Conservation (phyloP, 2,113 vertebrate genomes). For the Pomatostomus ruficeps region DNA sequence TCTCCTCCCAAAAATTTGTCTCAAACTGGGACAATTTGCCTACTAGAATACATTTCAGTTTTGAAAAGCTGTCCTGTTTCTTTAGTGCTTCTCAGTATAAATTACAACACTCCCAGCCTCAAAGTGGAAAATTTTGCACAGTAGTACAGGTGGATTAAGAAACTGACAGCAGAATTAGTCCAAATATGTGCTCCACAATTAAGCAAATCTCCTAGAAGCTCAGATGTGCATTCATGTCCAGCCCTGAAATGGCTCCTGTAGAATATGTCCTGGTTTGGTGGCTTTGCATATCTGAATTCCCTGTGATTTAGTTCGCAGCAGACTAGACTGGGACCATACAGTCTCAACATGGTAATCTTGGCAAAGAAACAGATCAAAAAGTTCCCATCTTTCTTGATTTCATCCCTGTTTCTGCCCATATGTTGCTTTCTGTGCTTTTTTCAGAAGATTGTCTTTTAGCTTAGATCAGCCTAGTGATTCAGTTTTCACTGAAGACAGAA, state of each 20-base stretch:
- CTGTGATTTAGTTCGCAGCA: neutral
- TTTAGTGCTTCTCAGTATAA: neutral
- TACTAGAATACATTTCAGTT: neutral
- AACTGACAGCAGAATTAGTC: neutral
- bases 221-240: neutral
- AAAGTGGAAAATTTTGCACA: neutral
- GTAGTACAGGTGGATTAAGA: neutral
- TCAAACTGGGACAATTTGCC: too few relatives aligned
- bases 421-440: neutral
- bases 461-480: neutral
- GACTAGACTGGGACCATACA: neutral
- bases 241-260: neutral
- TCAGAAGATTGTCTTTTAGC: neutral
- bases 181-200: neutral
- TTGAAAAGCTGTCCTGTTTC: neutral
- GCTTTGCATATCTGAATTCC: neutral
- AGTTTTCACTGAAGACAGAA: neutral
- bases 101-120: neutral
- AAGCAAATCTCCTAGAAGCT: neutral
- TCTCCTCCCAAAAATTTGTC: too few relatives aligned
- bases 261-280: neutral
- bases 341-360: neutral
- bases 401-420: neutral
- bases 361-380: neutral
- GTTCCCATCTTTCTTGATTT: neutral